Conservation (phyloP, 1,140 invertebrate genomes). For the Orius laevigatus region DNA sequence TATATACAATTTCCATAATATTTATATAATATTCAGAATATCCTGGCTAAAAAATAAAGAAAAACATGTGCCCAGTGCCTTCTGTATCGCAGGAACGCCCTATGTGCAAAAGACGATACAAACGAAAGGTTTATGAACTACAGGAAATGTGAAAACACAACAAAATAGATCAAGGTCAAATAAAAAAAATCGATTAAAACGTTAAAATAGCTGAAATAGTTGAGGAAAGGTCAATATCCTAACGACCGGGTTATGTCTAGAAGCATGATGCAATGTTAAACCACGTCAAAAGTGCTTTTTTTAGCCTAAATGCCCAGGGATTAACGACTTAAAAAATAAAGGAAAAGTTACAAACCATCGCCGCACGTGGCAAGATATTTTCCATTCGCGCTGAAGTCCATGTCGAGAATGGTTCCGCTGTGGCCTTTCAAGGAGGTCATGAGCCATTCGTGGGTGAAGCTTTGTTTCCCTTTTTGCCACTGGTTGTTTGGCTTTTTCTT, state of each 20-base stretch:
- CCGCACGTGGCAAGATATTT: slow-evolving; percentile 67
- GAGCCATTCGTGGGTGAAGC: slow-evolving; percentile 37
- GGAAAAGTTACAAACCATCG: slow-evolving; percentile 44
- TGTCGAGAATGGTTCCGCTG: slow-evolving; percentile 46
- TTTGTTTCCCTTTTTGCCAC: slow-evolving; percentile 17
- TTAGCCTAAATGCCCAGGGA: not conserved
- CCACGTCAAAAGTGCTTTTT: slow-evolving; percentile 1
- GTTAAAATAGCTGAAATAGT: no score
- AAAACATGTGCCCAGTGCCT: no score
- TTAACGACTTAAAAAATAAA: slow-evolving; percentile 1
- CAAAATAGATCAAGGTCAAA: no score
- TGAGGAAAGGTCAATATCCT: no score
- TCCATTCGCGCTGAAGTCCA: slow-evolving; percentile 66
- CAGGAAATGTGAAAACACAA: no score
- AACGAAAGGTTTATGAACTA: no score
- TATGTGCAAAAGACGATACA: no score
- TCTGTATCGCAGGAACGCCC: no score
- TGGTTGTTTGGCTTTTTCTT: slow-evolving; percentile 16
- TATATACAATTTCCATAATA: no score
- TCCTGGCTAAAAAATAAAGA: no score
- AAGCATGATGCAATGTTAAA: not conserved
- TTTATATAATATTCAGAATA: no score
- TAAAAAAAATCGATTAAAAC: not conserved
- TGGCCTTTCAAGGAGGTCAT: slow-evolving; percentile 64
- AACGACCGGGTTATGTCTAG: not conserved